These are phyloP conservation scores for Tetramorium parvispinum DNA, from an alignment of 1,140 invertebrate genomes.

Conservation along the genomic window DNA sequence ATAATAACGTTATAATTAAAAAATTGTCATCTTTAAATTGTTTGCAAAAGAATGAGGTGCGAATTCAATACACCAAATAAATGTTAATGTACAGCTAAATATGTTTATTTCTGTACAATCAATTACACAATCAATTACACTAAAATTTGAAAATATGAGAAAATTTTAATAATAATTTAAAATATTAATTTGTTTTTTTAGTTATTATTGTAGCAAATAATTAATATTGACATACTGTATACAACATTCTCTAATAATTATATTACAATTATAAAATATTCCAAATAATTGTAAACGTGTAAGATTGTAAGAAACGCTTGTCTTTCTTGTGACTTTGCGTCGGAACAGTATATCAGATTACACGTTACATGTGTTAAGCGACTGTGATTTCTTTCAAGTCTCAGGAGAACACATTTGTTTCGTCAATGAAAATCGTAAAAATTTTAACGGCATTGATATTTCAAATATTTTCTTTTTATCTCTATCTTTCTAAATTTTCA, in stretches of 20 bases:
- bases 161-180: too few relatives aligned
- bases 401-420: background rate
- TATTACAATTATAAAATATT: constrained; percentile 8
- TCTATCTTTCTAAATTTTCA: background rate
- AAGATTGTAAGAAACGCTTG: background rate
- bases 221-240: too few relatives aligned
- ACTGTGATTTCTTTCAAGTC: background rate
- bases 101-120: too few relatives aligned
- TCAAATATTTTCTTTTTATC: background rate
- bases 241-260: background rate
- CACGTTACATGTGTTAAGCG: background rate
- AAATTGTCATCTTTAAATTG: too few relatives aligned
- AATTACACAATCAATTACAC: too few relatives aligned
- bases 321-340: background rate
- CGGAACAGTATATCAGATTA: background rate
- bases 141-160: too few relatives aligned
- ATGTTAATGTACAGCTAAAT: too few relatives aligned
- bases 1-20: too few relatives aligned
- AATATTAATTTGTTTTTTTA: too few relatives aligned
- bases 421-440: background rate
- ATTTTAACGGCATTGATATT: background rate
- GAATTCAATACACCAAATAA: too few relatives aligned
- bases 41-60: too few relatives aligned
- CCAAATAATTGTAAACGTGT: background rate
- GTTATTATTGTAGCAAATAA: background rate